phyloP scores from a whole-genome alignment of 2,113 vertebrate genomes.

The Scatophagus argus region DNA sequence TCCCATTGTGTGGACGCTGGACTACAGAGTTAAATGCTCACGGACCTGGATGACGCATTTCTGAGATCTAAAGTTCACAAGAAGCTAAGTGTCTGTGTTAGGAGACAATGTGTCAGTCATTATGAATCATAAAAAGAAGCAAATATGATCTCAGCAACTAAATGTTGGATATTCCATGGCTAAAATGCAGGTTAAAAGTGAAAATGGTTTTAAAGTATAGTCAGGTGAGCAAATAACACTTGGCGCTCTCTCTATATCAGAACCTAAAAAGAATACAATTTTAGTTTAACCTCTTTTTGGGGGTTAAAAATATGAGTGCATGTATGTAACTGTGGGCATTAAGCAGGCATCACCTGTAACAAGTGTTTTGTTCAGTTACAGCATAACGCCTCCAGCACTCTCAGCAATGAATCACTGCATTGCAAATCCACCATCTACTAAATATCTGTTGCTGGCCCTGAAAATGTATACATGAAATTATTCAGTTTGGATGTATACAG shows the following conservation, averaged over 20 bases:
- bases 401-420: constrained; percentile 44
- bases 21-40: constrained; percentile 50
- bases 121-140: constrained; percentile 55
- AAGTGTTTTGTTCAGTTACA: constrained; percentile 43
- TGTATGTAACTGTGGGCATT: constrained; percentile 13
- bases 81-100: constrained; percentile 55
- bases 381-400: constrained; percentile 43
- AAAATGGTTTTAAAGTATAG: constrained; percentile 11
- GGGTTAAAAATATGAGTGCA: constrained; percentile 37
- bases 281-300: background rate
- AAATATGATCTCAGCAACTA: constrained; percentile 22
- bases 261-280: background rate
- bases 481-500: background rate
- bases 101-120: constrained; percentile 34
- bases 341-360: constrained; percentile 36
- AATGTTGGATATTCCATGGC: constrained; percentile 20
- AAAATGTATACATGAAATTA: constrained; percentile 20
- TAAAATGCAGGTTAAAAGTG: constrained; percentile 23
- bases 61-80: constrained; percentile 45
- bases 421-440: constrained; percentile 18
- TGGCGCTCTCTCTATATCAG: background rate
- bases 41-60: constrained; percentile 54
- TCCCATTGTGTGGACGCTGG: constrained; percentile 54
- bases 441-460: constrained; percentile 26
- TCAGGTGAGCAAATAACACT: background rate